Conservation (phyloP, 2,797 vertebrate genomes). For the Halcyon smyrnensis region DNA sequence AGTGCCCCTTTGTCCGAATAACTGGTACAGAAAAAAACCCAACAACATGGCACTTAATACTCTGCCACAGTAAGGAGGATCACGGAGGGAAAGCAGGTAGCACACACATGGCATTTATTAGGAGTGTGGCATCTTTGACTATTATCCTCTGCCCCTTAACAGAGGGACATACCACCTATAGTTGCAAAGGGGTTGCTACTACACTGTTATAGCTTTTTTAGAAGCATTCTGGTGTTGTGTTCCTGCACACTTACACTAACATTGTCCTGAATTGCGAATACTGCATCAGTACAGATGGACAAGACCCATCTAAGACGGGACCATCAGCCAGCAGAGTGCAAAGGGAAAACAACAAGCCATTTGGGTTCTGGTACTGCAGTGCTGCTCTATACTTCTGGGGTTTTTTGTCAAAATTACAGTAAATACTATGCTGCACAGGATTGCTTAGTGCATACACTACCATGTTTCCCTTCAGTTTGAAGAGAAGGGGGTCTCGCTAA, state of each 20-base stretch:
- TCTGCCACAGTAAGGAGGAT: background rate
- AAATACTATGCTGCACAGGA: background rate
- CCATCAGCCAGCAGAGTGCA: background rate
- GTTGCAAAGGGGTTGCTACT: background rate
- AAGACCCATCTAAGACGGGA: background rate
- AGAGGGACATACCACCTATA: background rate
- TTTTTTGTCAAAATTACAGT: background rate
- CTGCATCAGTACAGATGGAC: fast-evolving
- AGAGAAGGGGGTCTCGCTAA: background rate
- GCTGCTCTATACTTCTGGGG: fast-evolving
- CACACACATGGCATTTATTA: background rate
- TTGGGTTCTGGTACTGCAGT: background rate
- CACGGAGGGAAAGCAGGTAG: background rate
- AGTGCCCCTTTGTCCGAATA: background rate
- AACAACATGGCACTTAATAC: background rate
- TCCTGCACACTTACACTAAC: background rate
- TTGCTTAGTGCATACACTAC: background rate
- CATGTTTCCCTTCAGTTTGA: background rate
- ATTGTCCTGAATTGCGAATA: background rate
- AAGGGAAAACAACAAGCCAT: fast-evolving
- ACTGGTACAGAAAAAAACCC: background rate
- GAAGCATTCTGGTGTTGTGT: background rate
- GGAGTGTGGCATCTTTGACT: background rate
- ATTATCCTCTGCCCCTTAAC: background rate
- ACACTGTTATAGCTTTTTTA: background rate